Evolutionary conservation across 2,888 invertebrate species (phyloP), one percentile per base, ranked within the genome.

Genomic region (Sussaba pulchella): DNA sequence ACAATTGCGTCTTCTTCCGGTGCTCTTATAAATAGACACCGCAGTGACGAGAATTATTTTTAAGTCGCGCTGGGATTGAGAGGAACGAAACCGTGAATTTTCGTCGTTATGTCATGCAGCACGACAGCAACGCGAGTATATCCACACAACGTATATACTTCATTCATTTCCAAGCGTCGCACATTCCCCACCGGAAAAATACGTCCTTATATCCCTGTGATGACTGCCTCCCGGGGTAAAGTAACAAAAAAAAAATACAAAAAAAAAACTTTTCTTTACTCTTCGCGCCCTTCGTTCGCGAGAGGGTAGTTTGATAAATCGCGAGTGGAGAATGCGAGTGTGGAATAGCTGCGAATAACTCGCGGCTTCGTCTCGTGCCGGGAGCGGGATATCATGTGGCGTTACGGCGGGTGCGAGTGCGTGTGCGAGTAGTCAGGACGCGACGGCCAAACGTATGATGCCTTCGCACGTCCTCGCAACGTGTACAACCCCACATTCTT

Each of bases 201-300:
- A 59, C 57, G 36, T 74, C 17, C 47, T 74, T 59, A 67, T 73
- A 67, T 54, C 39, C 67, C n/a, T 67, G 39, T 14, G 54, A 54
- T 10, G 54, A 52, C 52, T 24, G 67, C 24, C 43, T 14, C 57
- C 31, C 36, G 47, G 24, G 73, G 66, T 45, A 39, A 39, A 39
- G 39, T 47, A 24, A 50, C n/a, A n/a, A n/a, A n/a, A n/a, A n/a
- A n/a, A n/a, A n/a, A n/a, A n/a, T n/a, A n/a, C n/a, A n/a, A 52
- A 50, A 74, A 57, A 70, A 26, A 31, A 45, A 9, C 19, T 45
- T 26, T 45, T 45, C 66, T 31, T 67, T 66, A 3, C 21, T 12
- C 10, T 39, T 19, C 39, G 21, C 9, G 19, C n/a, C 67, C 67
- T 52, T 17, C 67, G 5, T 14, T 67, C 41, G 10, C 12, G 31